Percentiles rank a stretch among this genome's conserved stretches.
Conservation (phyloP, 2,888 invertebrate genomes). For the Lochmaea capreae region DNA sequence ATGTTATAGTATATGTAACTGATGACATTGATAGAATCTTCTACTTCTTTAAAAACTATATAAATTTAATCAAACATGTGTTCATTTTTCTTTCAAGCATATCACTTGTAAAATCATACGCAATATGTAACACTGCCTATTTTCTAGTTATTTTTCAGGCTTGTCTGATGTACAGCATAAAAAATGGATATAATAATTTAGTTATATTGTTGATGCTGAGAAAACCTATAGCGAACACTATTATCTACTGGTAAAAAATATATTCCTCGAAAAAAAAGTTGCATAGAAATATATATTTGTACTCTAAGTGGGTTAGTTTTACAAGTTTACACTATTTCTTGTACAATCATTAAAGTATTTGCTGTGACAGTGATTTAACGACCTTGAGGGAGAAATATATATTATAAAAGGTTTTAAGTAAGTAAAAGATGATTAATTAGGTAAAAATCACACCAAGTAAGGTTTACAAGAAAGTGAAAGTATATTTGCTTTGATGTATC, state of each 20-base stretch:
- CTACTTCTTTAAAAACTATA: neutral
- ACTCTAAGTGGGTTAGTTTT: neutral
- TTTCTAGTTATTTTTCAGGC: neutral
- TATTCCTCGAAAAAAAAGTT: conserved; percentile 6
- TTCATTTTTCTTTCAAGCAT: conserved; percentile 15
- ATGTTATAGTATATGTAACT: neutral
- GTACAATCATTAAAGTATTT: no score
- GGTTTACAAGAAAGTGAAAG: no score
- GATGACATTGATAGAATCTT: neutral
- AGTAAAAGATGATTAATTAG: no score
- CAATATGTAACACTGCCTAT: conserved; percentile 15
- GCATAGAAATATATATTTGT: neutral
- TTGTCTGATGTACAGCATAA: neutral
- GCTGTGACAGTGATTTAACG: no score
- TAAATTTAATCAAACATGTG: conserved; percentile 9
- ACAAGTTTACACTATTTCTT: no score
- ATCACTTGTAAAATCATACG: conserved; percentile 3
- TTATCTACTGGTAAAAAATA: neutral
- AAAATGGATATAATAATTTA: neutral
- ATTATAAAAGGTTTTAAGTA: no score
- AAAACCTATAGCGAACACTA: neutral
- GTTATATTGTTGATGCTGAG: neutral
- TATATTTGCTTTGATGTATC: no score
- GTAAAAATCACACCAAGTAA: no score
- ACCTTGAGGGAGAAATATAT: no score